A percentile compares a stretch with the other conserved stretches of the same genome.
phyloP scores from a whole-genome alignment of 1,140 invertebrate genomes.

The Notospermus geniculatus region DNA sequence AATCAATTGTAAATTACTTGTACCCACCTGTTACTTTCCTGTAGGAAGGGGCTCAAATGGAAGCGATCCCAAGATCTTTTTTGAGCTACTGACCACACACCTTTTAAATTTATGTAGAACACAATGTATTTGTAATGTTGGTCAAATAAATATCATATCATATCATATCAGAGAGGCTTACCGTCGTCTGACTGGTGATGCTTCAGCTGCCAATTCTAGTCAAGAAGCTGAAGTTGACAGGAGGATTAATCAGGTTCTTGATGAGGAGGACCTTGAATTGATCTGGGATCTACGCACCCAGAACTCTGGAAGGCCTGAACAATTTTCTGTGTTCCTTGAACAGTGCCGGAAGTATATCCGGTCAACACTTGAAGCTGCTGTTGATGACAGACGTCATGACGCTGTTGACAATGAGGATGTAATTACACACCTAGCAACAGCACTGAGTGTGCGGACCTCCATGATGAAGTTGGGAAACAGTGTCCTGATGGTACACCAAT shows the following conservation, averaged over 20 bases:
- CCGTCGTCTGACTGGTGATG: conserved; percentile 1
- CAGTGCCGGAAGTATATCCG: conserved; percentile 5
- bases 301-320: not conserved
- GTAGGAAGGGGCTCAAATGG: too few relatives aligned
- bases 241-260: not conserved
- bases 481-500: conserved; percentile 13
- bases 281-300: conserved; percentile 4
- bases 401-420: conserved; percentile 6
- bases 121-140: too few relatives aligned
- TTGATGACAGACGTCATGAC: conserved; percentile 4
- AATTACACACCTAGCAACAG: conserved; percentile 14
- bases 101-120: too few relatives aligned
- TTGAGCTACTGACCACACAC: too few relatives aligned
- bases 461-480: not conserved
- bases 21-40: too few relatives aligned
- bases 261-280: conserved; percentile 2
- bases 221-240: not conserved
- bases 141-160: too few relatives aligned
- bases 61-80: too few relatives aligned
- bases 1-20: too few relatives aligned
- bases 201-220: not conserved
- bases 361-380: not conserved
- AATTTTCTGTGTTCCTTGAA: not conserved
- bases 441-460: conserved; percentile 16
- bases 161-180: not conserved